Percentiles rank a stretch among this genome's conserved stretches.
Conservation (phyloP, 2,113 vertebrate species). For the Chrysemys picta region DNA sequence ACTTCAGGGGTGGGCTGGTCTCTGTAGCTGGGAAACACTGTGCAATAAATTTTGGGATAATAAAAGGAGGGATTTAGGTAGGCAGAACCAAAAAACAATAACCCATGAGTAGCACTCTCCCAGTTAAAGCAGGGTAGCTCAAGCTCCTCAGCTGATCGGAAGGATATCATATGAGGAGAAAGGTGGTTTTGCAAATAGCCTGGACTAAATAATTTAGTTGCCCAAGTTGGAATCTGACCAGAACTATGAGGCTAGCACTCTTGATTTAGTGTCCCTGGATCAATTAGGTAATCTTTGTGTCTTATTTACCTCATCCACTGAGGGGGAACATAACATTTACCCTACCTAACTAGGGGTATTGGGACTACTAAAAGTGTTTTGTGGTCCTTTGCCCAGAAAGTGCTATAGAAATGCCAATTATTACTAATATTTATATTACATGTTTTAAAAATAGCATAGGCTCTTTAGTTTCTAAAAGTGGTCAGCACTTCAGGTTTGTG, state of each 20-base stretch:
- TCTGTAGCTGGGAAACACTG: neutral
- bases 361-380: neutral
- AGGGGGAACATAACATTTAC: neutral
- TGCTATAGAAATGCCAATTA: neutral
- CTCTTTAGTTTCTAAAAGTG: neutral
- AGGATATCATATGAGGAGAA: neutral
- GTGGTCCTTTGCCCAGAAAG: neutral
- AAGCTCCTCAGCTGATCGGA: neutral
- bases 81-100: neutral
- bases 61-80: neutral
- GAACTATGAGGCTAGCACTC: neutral
- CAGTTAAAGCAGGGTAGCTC: neutral
- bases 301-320: neutral
- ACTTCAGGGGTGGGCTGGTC: neutral
- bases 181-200: neutral
- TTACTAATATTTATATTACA: neutral
- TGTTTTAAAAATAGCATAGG: neutral
- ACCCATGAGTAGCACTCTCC: neutral
- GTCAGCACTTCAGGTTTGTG: neutral
- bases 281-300: neutral
- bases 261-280: neutral
- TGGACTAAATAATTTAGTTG: neutral
- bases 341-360: neutral
- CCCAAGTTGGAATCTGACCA: neutral
- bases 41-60: neutral